Base-by-base conservation (phyloP, 2,888 invertebrate genomes). In the Osmoderma eremita region DNA sequence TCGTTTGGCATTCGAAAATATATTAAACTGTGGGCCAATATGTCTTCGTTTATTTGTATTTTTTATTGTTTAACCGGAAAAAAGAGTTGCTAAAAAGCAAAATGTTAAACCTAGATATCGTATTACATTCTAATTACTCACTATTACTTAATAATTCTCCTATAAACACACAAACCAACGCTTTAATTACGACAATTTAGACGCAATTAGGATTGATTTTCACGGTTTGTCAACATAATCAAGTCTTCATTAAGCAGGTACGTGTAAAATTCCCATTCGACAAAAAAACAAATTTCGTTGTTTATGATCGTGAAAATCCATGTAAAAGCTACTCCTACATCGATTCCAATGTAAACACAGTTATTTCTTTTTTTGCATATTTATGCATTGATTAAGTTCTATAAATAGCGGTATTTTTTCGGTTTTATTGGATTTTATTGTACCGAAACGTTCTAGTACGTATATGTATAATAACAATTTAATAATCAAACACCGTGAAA, bases 401-500 rank as follows among this genome's bases (percentile, higher is more conserved):
- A 61, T 45, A 45, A 61, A 45, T 61, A 61, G 45, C 15, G 36
- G 4, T 45, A 42, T 13, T 17, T 17, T 10, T 45, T 45, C 56
- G 42, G 56, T 61, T 61, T 58, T 45, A 30, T 58, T 58, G 42
- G 58, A 5, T 24, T 24, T 30, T 30, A 30, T 30, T n/a, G n/a
- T 30, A 30, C 30, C 6, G 10, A 30, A 30, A 30, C 6, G 30
- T 30, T 30, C 58, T n/a, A n/a, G 17, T 45, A 61, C 36, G 24
- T 22, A 3, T 30, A 18, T 18, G 38, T 17, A 15, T 45, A 56
- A 61, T 61, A 61, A 30, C 30, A 30, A 30, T 30, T 61, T 61
- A 45, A 48, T 48, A 61, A 45, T 61, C 58, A 61, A 61, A 61
- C 58, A 61, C 1, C 20, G 18, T 10, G 39, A 56, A 22, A 61